These are phyloP conservation scores for Dinothrombium tinctorium DNA, from an alignment of 1,140 invertebrate species.

Conservation along the genomic window DNA sequence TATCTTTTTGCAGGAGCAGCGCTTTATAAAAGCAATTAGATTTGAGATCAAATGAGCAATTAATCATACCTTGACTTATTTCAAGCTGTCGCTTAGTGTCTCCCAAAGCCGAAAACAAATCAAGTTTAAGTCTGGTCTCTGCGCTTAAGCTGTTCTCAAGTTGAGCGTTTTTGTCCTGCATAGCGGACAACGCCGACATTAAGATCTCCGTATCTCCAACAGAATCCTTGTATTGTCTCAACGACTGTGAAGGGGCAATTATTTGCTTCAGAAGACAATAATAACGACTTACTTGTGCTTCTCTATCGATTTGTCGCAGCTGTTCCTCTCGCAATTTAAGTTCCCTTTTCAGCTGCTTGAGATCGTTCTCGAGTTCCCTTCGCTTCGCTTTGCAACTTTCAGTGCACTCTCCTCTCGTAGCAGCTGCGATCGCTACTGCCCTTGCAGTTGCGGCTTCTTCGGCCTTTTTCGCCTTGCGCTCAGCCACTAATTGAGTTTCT, in stretches of 20 bases:
- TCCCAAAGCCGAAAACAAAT: conserved; percentile 81
- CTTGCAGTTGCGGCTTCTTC: conserved; percentile 31
- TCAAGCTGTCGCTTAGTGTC: conserved; percentile 78
- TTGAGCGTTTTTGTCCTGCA: conserved; percentile 66
- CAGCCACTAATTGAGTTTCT: conserved; percentile 48
- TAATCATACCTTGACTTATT: conserved; percentile 61
- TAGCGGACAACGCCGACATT: conserved; percentile 45
- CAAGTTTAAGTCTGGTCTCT: conserved; percentile 82
- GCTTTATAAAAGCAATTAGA: conserved; percentile 26
- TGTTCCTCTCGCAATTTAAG: conserved; percentile 49
- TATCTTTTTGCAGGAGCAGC: conserved; percentile 51
- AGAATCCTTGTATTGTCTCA: conserved; percentile 37
- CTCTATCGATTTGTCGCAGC: conserved; percentile 25
- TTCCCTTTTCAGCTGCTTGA: conserved; percentile 43
- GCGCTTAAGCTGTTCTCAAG: conserved; percentile 76
- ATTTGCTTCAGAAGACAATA: not conserved
- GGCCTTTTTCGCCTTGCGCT: conserved; percentile 44
- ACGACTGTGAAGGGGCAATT: conserved; percentile 19
- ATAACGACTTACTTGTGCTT: not conserved
- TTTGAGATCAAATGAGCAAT: not conserved
- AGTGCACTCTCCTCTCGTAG: conserved; percentile 36
- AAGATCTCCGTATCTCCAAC: conserved; percentile 52
- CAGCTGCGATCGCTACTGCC: conserved; percentile 17
- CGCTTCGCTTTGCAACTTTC: conserved; percentile 45
- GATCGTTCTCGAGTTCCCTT: conserved; percentile 48